Percentiles rank a stretch among this genome's conserved stretches.
Conservation (phyloP, 2,888 invertebrate species). For the Blera fallax region DNA sequence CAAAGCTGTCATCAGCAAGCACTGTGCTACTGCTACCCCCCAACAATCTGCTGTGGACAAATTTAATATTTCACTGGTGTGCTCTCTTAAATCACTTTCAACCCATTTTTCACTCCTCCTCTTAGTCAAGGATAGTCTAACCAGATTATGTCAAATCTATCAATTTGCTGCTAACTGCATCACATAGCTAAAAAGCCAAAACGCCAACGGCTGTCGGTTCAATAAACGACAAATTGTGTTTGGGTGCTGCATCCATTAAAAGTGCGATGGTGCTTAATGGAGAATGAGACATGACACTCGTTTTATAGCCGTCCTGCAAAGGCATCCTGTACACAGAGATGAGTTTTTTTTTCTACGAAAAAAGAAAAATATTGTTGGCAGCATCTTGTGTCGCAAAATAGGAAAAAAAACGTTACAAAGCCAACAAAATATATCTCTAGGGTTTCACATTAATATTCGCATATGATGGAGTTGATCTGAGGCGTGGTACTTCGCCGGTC, state of each 20-base stretch:
- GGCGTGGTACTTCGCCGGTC: not conserved
- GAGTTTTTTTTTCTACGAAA: not conserved
- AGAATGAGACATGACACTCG: constrained; percentile 44
- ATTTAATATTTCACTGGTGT: constrained; percentile 49
- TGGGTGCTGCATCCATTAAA: constrained; percentile 52
- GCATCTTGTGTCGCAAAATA: constrained; percentile 31
- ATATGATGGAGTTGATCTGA: not conserved
- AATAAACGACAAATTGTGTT: constrained; percentile 68
- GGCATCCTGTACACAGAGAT: not conserved
- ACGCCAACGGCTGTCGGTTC: constrained; percentile 55
- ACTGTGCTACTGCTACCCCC: not conserved
- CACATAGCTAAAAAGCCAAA: constrained; percentile 40
- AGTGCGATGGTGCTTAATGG: constrained; percentile 38
- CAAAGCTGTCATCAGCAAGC: constrained; percentile 35
- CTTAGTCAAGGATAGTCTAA: constrained; percentile 44
- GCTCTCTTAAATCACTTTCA: constrained; percentile 47
- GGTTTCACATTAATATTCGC: not conserved
- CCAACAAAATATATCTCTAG: constrained; percentile 5
- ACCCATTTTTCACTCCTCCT: not conserved
- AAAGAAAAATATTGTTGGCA: constrained; percentile 16
- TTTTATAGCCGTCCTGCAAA: constrained; percentile 11
- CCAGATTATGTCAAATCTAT: constrained; percentile 70
- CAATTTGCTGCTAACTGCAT: constrained; percentile 59
- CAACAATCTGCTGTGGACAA: not conserved
- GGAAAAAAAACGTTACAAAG: not conserved